Conservation (phyloP, 1,140 invertebrate genomes). For the Nasonia longicornis region DNA sequence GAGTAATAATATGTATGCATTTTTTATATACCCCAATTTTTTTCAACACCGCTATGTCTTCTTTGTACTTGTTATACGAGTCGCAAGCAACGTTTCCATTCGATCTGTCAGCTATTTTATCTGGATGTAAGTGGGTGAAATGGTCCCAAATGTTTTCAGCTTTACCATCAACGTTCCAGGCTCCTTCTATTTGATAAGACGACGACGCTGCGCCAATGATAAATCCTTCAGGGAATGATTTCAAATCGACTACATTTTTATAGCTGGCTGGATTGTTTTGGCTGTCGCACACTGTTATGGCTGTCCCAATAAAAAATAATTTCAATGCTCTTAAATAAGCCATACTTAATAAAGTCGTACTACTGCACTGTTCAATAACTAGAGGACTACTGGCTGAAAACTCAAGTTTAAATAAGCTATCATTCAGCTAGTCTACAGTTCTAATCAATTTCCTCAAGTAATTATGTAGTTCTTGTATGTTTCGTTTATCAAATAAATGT, state of each 20-base stretch:
- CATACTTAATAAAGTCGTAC: too few species aligned
- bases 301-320: too few species aligned
- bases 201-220: slow-evolving; percentile 21
- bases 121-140: slow-evolving; percentile 53
- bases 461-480: too few species aligned
- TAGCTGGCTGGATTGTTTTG: neutral
- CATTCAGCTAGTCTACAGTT: too few species aligned
- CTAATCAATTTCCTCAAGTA: too few species aligned
- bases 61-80: slow-evolving; percentile 67
- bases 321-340: too few species aligned
- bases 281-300: neutral
- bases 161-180: slow-evolving; percentile 57
- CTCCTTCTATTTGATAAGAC: slow-evolving; percentile 35
- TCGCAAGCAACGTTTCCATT: slow-evolving; percentile 71
- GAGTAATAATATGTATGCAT: neutral
- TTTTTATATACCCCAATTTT: slow-evolving; percentile 62
- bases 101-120: slow-evolving; percentile 59
- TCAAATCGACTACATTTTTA: neutral
- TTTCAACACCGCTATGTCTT: slow-evolving; percentile 68
- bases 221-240: slow-evolving; percentile 25
- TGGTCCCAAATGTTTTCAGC: slow-evolving; percentile 62
- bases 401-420: too few species aligned
- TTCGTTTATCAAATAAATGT: too few species aligned
- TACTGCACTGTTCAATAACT: too few species aligned
- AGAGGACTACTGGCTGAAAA: too few species aligned